Base-by-base conservation (phyloP, 2,797 vertebrate genomes). In the Argya squamiceps region DNA sequence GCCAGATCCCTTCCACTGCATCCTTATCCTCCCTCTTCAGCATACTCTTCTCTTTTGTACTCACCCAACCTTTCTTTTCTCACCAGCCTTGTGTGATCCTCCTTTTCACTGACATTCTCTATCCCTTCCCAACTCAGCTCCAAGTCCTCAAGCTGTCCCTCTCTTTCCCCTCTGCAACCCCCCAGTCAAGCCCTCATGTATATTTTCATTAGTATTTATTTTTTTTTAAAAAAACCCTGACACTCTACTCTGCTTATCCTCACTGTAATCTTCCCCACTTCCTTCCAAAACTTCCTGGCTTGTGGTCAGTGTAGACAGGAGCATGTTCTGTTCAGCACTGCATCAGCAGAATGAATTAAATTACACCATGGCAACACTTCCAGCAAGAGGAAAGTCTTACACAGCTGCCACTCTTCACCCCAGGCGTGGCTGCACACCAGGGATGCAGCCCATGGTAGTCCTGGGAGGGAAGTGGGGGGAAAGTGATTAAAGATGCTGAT, bases 241-340 rank as follows among this genome's bases (percentile, higher is more conserved):
- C 39, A 53, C 69, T 89, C 67, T 73, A 9, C 50, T 41, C n/a
- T 50, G 74, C 67, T 93, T 89, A 86, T 84, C 64, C 87, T 68
- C 63, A 18, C 24, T 26, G n/a, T 56, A 70, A 92, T 49, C 85
- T 80, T 92, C 82, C 71, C 85, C 90, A 67, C 92, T 96, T 92
- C 89, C 87, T 84, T 88, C 77, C 87, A 63, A 60, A 94, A 93
- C 82, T 93, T 96, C 91, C 95, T 95, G 94, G 37, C 86, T 73
- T 92, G 94, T 56, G 96, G 94, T 92, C 84, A 73, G 52, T 3
- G 41, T 3, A 92, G 89, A 94, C 74, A 92, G 84, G 81, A 94
- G 82, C 70, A 52, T 0, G 19, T 69, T 95, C 75, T 10, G 49
- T 37, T 85, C 75, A 74, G 84, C 52, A 1, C 34, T 79, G 91